phyloP scores from a whole-genome alignment of 2,888 invertebrate genomes.

The Drosophila tanythrix region DNA sequence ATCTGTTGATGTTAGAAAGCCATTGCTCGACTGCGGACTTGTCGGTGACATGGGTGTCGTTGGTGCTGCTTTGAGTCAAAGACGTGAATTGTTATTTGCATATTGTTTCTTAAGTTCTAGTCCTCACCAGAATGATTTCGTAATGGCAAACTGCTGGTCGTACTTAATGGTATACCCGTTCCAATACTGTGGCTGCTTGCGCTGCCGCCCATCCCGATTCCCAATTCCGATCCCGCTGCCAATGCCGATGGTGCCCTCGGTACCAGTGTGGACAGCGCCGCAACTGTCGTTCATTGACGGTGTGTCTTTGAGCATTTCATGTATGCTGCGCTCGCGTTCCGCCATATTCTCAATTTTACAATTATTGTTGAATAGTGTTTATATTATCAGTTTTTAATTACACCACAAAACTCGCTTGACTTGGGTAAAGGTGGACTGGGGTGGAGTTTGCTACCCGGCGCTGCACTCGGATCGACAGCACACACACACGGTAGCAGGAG shows the following conservation, averaged over 20 bases:
- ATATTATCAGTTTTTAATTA: constrained; percentile 36
- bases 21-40: constrained; percentile 75
- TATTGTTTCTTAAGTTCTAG: background rate
- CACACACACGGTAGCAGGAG: constrained; percentile 4
- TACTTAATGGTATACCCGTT: constrained; percentile 86
- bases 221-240: constrained; percentile 37
- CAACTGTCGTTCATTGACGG: constrained; percentile 91
- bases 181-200: constrained; percentile 59
- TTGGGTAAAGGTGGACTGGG: constrained; percentile 12
- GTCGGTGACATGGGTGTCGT: constrained; percentile 86
- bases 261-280: constrained; percentile 90
- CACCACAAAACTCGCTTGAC: constrained; percentile 48
- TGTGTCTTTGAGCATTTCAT: constrained; percentile 94
- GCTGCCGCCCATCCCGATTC: constrained; percentile 60
- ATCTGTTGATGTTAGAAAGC: constrained; percentile 61
- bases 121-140: constrained; percentile 88
- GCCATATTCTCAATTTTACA: constrained; percentile 49
- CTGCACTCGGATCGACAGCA: constrained; percentile 9
- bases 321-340: constrained; percentile 86
- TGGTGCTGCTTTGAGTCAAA: constrained; percentile 78
- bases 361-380: background rate
- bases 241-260: constrained; percentile 85
- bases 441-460: background rate
- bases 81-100: background rate
- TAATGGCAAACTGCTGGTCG: constrained; percentile 89